Evolutionary conservation across 2,113 vertebrate species (phyloP), one percentile per base, ranked within the genome.

Genomic region (Seriola aureovittata): DNA sequence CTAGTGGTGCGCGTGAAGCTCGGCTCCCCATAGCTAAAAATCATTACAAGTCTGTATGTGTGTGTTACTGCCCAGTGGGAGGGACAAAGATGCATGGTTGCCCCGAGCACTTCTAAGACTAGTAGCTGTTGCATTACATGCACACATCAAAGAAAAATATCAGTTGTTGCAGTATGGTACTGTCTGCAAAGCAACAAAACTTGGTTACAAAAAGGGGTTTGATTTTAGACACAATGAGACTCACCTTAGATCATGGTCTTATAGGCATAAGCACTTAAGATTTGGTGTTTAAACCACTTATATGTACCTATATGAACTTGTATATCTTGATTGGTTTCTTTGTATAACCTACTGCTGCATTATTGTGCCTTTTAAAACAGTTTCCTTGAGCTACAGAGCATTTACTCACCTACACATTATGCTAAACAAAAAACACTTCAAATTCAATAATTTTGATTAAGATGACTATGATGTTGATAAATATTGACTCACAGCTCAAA

Each of bases 11-110:
- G 42, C 91, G 85, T 81, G 71, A 90, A 78, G 66, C 75, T n/a
- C 2, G 85, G 76, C 76, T 23, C 84, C 88, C 90, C 62, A 38
- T 81, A 21, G 90, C 74, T 86, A 83, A 86, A 87, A 84, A 92
- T 91, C 85, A 87, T 92, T 91, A 90, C 10, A 29, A 66, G 58
- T 76, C 78, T 71, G 73, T 82, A 67, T 67, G 42, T 70, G 58
- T 72, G 79, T 88, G 87, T 86, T 86, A 21, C 32, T 50, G 79
- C 89, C 76, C 85, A 77, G 78, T 74, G 48, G 88, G 90, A 63
- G 82, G 69, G 81, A 78, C 25, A 7, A 6, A 1, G 70, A 80
- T 68, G 50, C 78, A 86, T 74, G 62, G 89, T 83, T 36, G 50
- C 78, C 71, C 32, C 5, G 8, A 78, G 75, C 69, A 64, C 70